Conservation (phyloP, 2,797 vertebrate species). For the Poecilia velifera region DNA sequence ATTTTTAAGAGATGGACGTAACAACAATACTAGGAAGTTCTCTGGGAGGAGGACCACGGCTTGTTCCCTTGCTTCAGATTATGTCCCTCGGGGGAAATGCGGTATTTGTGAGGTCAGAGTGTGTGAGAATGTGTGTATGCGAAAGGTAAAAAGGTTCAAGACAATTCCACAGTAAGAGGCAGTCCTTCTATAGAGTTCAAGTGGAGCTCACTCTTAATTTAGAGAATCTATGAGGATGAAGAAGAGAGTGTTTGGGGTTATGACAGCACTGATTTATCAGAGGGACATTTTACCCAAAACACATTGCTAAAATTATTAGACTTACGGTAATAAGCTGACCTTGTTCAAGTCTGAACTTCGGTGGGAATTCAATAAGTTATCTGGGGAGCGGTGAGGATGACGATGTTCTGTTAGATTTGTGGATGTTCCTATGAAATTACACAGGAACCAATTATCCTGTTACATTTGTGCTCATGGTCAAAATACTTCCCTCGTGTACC, state of each 20-base stretch:
- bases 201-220: constrained; percentile 1
- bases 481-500: not conserved
- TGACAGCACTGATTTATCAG: not conserved
- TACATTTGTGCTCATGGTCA: not conserved
- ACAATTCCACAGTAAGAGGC: constrained; percentile 16
- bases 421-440: not conserved
- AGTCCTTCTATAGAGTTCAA: constrained; percentile 22
- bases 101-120: constrained; percentile 60
- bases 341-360: not conserved
- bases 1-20: constrained; percentile 58
- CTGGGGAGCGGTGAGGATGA: not conserved
- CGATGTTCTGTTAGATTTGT: not conserved
- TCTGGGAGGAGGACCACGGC: constrained; percentile 69
- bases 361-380: not conserved
- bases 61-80: constrained; percentile 66
- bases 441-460: not conserved
- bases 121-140: constrained; percentile 28
- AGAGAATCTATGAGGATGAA: constrained; percentile 8
- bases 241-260: not conserved
- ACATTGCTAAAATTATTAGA: not conserved
- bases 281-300: constrained; percentile 11
- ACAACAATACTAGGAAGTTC: constrained; percentile 72
- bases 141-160: constrained; percentile 45
- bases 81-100: constrained; percentile 45
- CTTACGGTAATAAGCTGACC: not conserved